A percentile compares a stretch with the other conserved stretches of the same genome.
phyloP scores from a whole-genome alignment of 2,113 vertebrate species.

The Grus americana region DNA sequence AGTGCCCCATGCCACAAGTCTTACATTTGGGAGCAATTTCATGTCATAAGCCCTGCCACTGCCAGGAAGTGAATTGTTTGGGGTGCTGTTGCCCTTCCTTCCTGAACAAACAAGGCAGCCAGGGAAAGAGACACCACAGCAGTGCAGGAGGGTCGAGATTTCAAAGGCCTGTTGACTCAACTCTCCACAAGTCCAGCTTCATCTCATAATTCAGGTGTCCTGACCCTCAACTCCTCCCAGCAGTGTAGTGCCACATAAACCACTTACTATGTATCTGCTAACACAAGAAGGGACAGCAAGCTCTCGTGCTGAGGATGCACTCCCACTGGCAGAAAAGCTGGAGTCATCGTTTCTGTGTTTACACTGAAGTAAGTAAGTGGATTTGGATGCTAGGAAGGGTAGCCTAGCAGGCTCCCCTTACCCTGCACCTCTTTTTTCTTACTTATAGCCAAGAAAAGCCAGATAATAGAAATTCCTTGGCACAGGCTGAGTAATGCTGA shows the following conservation, averaged over 20 bases:
- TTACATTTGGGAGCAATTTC: neutral
- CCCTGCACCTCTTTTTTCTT: neutral
- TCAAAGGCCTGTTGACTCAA: neutral
- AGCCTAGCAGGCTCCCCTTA: neutral
- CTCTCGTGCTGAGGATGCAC: neutral
- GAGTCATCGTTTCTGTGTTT: neutral
- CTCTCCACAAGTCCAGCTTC: neutral
- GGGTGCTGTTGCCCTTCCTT: neutral
- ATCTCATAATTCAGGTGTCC: neutral
- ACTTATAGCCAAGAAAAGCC: neutral
- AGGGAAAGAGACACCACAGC: neutral
- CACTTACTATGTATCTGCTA: neutral
- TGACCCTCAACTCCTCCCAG: neutral
- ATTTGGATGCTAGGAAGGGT: neutral
- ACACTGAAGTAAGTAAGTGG: neutral
- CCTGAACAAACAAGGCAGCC: neutral
- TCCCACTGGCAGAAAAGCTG: neutral
- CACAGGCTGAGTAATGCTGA: neutral
- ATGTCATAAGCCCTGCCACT: neutral
- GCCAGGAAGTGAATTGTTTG: neutral
- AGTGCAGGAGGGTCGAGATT: neutral
- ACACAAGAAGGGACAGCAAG: neutral
- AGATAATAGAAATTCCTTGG: neutral
- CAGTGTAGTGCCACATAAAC: neutral
- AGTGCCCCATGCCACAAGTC: neutral